phyloP scores from a whole-genome alignment of 1,140 invertebrate species.

The Zaprionus inermis region DNA sequence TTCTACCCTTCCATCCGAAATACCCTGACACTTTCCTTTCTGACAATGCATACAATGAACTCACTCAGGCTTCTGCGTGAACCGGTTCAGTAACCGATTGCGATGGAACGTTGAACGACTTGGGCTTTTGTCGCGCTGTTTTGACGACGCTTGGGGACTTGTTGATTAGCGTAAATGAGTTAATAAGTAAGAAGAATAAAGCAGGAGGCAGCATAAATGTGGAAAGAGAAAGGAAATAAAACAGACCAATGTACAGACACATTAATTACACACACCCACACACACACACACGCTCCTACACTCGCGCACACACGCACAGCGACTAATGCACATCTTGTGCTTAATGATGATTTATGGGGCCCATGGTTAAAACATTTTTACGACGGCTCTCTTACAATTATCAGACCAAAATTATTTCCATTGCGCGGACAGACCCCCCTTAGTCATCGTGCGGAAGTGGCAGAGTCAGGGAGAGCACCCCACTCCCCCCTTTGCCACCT shows the following conservation, averaged over 20 bases:
- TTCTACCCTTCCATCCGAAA: too few relatives aligned
- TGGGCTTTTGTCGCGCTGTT: conserved; percentile 8
- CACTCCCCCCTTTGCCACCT: too few relatives aligned
- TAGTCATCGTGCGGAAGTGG: too few relatives aligned
- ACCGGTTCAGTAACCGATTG: not conserved
- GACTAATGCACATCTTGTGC: conserved; percentile 58
- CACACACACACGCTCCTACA: conserved; percentile 19
- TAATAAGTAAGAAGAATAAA: conserved; percentile 58
- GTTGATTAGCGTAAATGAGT: conserved; percentile 72
- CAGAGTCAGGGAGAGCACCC: too few relatives aligned
- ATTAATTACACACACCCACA: conserved; percentile 64
- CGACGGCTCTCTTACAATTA: conserved; percentile 60
- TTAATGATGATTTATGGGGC: conserved; percentile 78
- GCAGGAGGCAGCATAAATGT: not conserved
- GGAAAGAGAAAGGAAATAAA: conserved; percentile 30
- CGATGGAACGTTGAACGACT: not conserved
- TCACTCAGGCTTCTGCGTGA: not conserved
- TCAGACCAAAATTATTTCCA: conserved; percentile 37
- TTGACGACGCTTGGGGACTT: conserved; percentile 39
- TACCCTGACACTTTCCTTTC: too few relatives aligned
- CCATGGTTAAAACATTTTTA: conserved; percentile 75
- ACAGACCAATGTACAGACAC: conserved; percentile 46
- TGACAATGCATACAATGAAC: too few relatives aligned
- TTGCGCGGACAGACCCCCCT: conserved; percentile 2
- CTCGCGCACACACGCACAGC: not conserved